Conservation (phyloP, 2,113 vertebrate species). For the Phocoena sinus region DNA sequence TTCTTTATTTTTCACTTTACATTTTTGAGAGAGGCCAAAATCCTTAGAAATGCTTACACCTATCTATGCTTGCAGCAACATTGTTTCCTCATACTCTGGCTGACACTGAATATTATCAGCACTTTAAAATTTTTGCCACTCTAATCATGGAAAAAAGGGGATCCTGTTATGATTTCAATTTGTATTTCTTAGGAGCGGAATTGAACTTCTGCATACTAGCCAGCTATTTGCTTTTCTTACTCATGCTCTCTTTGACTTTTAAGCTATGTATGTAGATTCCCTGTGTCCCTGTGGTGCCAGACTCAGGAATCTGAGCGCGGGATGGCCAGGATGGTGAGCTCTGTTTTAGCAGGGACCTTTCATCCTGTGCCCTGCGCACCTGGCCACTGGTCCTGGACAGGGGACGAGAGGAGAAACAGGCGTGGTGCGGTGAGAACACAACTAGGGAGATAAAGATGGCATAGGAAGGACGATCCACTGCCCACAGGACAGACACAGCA, state of each 20-base stretch:
- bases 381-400: background rate
- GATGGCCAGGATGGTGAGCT: background rate
- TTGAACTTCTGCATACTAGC: background rate
- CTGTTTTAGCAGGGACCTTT: background rate
- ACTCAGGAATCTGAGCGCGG: background rate
- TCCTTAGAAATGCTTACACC: background rate
- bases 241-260: background rate
- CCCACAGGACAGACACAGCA: rapidly evolving
- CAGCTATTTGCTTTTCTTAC: background rate
- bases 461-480: background rate
- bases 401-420: background rate
- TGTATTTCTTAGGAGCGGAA: background rate
- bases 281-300: background rate
- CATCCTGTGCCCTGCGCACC: background rate
- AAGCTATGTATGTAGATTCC: background rate
- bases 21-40: background rate
- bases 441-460: background rate
- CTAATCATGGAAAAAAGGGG: background rate
- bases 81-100: background rate
- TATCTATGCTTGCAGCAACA: background rate
- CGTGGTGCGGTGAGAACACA: background rate
- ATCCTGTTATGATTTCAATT: background rate
- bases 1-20: background rate
- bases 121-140: background rate
- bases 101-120: background rate